Conservation (phyloP, 2,797 vertebrate genomes). For the Leptatherina wallacei region DNA sequence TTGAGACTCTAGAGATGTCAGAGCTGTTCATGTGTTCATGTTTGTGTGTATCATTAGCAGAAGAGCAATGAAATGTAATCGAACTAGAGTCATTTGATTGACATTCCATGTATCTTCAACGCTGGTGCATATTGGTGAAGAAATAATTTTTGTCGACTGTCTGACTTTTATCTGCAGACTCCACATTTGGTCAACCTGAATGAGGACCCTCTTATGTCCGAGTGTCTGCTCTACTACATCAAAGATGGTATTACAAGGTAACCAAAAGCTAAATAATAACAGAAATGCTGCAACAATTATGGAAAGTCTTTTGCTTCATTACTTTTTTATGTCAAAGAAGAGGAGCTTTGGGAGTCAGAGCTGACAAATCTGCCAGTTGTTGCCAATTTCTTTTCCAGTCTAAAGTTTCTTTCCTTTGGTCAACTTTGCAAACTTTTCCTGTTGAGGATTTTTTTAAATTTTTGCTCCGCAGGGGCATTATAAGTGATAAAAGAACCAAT, state of each 20-base stretch:
- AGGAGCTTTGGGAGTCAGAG: conserved; percentile 20
- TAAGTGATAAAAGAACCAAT: conserved; percentile 19
- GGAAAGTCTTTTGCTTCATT: conserved; percentile 20
- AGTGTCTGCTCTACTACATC: conserved; percentile 99
- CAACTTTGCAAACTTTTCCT: conserved; percentile 14
- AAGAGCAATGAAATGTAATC: neutral
- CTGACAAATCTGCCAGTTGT: conserved; percentile 25
- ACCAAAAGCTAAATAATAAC: conserved; percentile 32
- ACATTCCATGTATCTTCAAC: neutral
- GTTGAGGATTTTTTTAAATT: conserved; percentile 42
- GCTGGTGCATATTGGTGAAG: neutral
- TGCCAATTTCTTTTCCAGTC: conserved; percentile 9
- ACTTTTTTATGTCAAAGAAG: conserved; percentile 33
- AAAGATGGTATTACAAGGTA: conserved; percentile 99
- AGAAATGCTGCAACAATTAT: conserved; percentile 27
- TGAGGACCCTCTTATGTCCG: conserved; percentile 99
- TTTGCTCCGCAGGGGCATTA: neutral
- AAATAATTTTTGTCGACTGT: conserved; percentile 9
- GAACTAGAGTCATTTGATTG: neutral
- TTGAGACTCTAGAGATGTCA: conserved; percentile 25
- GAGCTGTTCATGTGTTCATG: conserved; percentile 5
- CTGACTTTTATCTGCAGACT: conserved; percentile 83
- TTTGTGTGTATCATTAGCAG: conserved; percentile 8
- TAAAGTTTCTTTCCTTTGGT: conserved; percentile 28
- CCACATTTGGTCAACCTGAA: conserved; percentile 99